phyloP scores from a whole-genome alignment of 1,140 invertebrate genomes.

The Drosophila mayri region DNA sequence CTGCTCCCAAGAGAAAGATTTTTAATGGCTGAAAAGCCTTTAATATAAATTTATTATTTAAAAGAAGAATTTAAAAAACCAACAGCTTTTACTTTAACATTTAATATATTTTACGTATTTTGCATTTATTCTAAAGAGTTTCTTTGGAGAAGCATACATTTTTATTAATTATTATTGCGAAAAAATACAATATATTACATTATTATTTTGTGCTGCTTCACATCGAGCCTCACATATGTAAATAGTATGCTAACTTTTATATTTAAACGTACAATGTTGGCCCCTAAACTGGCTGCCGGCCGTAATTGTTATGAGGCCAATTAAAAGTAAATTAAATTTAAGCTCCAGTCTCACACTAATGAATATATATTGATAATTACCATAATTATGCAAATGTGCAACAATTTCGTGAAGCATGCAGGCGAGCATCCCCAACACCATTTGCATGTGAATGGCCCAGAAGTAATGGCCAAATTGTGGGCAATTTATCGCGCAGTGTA shows the following conservation, averaged over 20 bases:
- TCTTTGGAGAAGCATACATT: background rate
- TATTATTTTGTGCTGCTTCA: background rate
- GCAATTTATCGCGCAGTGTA: slow-evolving; percentile 22
- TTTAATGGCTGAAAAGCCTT: background rate
- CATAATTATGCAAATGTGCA: slow-evolving; percentile 80
- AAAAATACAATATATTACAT: background rate
- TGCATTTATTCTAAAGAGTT: no score
- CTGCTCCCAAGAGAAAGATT: background rate
- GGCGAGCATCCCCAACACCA: slow-evolving; percentile 25
- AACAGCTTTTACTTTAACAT: background rate
- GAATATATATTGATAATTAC: slow-evolving; percentile 80
- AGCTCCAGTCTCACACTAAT: slow-evolving; percentile 69
- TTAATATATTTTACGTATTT: no score
- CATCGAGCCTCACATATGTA: background rate
- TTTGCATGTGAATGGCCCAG: slow-evolving; percentile 15
- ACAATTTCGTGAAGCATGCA: slow-evolving; percentile 53
- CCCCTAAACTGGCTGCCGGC: slow-evolving; percentile 64
- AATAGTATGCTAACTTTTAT: slow-evolving; percentile 15
- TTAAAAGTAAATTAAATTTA: slow-evolving; percentile 78
- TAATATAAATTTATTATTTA: background rate
- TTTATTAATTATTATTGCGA: background rate
- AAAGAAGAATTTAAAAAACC: background rate
- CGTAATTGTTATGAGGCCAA: slow-evolving; percentile 73
- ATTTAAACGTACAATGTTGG: slow-evolving; percentile 45
- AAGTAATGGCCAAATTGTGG: slow-evolving; percentile 4